Evolutionary conservation across 2,797 vertebrate genomes (phyloP).

Genomic region (Chelonia mydas): DNA sequence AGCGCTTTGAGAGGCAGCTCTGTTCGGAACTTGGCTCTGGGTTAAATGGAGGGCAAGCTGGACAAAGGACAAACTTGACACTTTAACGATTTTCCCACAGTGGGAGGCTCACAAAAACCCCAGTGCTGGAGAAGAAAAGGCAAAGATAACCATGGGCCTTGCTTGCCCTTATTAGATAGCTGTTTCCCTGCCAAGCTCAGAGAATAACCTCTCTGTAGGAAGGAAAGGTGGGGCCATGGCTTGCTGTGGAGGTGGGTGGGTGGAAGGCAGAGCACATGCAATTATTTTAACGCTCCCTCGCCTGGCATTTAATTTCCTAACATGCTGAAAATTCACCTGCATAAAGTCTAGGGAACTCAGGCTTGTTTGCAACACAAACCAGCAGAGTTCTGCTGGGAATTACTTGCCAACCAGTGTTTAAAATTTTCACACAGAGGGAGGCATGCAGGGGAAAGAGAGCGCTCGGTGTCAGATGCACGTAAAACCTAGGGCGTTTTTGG

Average conservation of each 20-base stretch:
- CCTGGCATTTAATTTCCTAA: background rate
- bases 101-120: conserved; percentile 74
- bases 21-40: conserved; percentile 52
- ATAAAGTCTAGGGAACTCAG: background rate
- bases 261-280: background rate
- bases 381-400: background rate
- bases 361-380: background rate
- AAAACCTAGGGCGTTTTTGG: background rate
- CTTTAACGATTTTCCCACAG: conserved; percentile 88
- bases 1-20: conserved; percentile 52
- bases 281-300: conserved; percentile 1
- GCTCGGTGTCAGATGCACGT: background rate
- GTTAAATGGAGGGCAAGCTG: conserved; percentile 44
- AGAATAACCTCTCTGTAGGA: conserved; percentile 81
- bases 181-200: conserved; percentile 78
- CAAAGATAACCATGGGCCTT: conserved; percentile 79
- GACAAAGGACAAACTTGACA: conserved; percentile 82
- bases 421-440: accelerated
- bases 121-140: conserved; percentile 63
- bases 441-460: background rate
- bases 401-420: background rate
- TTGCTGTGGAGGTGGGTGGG: conserved; percentile 1
- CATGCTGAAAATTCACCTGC: background rate
- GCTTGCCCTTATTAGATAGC: conserved; percentile 74
- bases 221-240: conserved; percentile 74